These are phyloP conservation scores for Steinernema carpocapsae DNA, from an alignment of 2,888 invertebrate genomes.

Conservation along the genomic window DNA sequence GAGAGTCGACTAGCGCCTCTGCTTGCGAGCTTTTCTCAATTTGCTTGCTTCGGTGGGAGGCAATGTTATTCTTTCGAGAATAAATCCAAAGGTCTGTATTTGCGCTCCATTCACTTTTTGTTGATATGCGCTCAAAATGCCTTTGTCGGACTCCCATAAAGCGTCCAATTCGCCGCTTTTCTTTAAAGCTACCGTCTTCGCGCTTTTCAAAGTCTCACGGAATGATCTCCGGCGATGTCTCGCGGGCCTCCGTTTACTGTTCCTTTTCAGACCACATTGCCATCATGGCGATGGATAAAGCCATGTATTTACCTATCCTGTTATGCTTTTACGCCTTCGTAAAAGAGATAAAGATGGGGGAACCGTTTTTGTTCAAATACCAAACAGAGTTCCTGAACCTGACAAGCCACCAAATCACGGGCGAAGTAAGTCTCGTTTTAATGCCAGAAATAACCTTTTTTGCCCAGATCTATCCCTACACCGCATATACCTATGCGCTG, in stretches of 20 bases:
- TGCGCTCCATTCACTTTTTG: constrained; percentile 8
- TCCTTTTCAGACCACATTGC: too few relatives aligned
- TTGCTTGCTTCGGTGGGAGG: neutral
- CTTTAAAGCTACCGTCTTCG: neutral
- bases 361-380: constrained; percentile 49
- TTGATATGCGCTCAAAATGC: neutral
- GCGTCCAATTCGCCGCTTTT: neutral
- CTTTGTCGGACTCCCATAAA: constrained; percentile 6
- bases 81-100: neutral
- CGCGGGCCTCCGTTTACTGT: neutral
- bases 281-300: neutral
- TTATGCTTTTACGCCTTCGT: constrained; percentile 42
- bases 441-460: neutral
- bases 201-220: neutral
- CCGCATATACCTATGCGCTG: constrained; percentile 47
- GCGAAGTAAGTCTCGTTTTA: constrained; percentile 39
- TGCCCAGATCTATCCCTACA: constrained; percentile 49
- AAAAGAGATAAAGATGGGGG: constrained; percentile 52
- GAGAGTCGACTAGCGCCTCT: too few relatives aligned
- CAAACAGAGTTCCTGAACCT: constrained; percentile 53
- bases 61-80: neutral
- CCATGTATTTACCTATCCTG: constrained; percentile 1
- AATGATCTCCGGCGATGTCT: neutral
- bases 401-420: constrained; percentile 46
- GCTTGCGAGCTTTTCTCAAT: too few relatives aligned